phyloP scores from a whole-genome alignment of 2,113 vertebrate genomes.

The Axis porcinus region DNA sequence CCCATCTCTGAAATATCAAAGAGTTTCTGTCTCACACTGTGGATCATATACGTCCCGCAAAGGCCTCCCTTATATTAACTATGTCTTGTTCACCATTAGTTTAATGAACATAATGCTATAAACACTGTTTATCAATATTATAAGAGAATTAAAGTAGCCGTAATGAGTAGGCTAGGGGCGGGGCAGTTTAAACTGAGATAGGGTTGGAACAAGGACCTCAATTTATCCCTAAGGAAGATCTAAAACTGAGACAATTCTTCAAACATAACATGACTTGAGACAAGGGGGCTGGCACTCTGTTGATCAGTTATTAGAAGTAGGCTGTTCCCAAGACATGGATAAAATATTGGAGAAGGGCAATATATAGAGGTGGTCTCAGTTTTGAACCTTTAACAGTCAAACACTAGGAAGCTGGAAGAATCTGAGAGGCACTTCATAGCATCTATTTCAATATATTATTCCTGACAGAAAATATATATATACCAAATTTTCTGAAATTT shows the following conservation, averaged over 20 bases:
- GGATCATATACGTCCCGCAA: not conserved
- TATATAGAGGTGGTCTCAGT: not conserved
- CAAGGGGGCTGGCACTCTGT: not conserved
- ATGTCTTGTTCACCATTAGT: not conserved
- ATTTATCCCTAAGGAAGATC: not conserved
- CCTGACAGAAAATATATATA: not conserved
- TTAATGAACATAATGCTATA: not conserved
- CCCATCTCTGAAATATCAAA: not conserved
- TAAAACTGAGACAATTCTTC: not conserved
- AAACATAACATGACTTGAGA: not conserved
- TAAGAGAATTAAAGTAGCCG: not conserved
- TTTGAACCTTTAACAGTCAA: not conserved
- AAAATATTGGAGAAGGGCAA: rapidly evolving
- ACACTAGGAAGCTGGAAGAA: not conserved
- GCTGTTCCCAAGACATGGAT: not conserved
- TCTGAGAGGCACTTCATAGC: rapidly evolving
- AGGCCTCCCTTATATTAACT: not conserved
- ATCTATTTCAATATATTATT: not conserved
- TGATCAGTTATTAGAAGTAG: not conserved
- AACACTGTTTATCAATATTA: not conserved
- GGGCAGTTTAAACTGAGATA: not conserved
- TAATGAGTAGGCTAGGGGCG: not conserved
- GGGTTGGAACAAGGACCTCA: not conserved
- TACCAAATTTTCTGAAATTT: not conserved
- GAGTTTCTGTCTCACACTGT: not conserved